A percentile compares a stretch with the other conserved stretches of the same genome.
These are phyloP conservation scores for Rhinogobio ventralis DNA, from an alignment of 2,797 vertebrate genomes.

Conservation along the genomic window DNA sequence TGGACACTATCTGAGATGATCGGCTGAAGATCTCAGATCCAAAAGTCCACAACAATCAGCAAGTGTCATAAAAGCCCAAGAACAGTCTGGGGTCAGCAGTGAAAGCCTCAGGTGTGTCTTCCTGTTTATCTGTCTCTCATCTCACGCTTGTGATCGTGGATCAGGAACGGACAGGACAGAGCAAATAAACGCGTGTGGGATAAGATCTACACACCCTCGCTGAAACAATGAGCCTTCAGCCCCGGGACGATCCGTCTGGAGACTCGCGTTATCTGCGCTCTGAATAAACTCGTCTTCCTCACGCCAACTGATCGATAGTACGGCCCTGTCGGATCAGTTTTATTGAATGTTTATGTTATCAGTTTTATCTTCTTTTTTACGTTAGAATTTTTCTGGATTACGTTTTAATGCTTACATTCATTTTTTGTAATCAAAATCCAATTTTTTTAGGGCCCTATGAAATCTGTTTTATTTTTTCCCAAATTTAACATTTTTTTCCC, in stretches of 20 bases:
- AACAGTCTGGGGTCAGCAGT: constrained; percentile 37
- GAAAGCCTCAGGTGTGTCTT: constrained; percentile 41
- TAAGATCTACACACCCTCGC: constrained; percentile 72
- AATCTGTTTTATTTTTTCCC: too few species aligned
- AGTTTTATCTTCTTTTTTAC: too few species aligned
- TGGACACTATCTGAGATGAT: background rate
- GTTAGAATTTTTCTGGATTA: background rate
- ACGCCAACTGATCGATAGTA: constrained; percentile 23
- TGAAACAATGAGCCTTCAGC: constrained; percentile 64
- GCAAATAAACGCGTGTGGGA: constrained; percentile 65
- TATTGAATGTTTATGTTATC: too few species aligned
- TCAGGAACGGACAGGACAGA: constrained; percentile 55
- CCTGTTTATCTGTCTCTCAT: constrained; percentile 30
- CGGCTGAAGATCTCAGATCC: background rate
- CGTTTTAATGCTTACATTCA: background rate
- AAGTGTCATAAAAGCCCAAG: constrained; percentile 6
- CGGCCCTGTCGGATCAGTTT: background rate
- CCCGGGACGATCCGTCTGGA: constrained; percentile 59
- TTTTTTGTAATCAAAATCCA: background rate
- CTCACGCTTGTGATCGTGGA: constrained; percentile 48
- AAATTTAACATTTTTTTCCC: too few species aligned
- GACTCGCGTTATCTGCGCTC: constrained; percentile 34
- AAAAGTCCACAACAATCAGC: background rate
- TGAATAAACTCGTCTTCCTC: constrained; percentile 46
- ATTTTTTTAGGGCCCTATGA: too few species aligned